Conservation (phyloP, 2,797 vertebrate genomes). For the Pantherophis alleghaniensis region DNA sequence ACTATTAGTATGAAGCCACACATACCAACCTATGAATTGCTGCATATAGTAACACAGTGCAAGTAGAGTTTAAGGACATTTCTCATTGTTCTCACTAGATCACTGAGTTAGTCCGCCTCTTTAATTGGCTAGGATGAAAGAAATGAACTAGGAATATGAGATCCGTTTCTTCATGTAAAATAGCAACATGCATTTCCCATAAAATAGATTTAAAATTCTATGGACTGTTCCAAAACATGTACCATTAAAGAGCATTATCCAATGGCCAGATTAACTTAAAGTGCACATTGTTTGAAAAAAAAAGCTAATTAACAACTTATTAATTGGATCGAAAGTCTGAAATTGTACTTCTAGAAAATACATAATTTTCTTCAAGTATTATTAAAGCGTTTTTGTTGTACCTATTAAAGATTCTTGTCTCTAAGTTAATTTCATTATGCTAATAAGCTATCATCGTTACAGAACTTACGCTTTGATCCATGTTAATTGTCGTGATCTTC, state of each 20-base stretch:
- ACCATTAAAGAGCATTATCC: slow-evolving; percentile 70
- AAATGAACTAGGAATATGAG: slow-evolving; percentile 56
- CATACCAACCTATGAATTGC: slow-evolving; percentile 30
- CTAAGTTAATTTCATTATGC: slow-evolving; percentile 99
- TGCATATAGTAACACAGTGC: slow-evolving; percentile 42
- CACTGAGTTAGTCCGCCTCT: slow-evolving; percentile 48
- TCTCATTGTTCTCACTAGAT: slow-evolving; percentile 45
- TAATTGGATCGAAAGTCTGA: slow-evolving; percentile 97
- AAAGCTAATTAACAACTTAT: slow-evolving; percentile 96
- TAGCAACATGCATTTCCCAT: slow-evolving; percentile 55
- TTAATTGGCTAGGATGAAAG: slow-evolving; percentile 57
- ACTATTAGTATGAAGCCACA: slow-evolving; percentile 35
- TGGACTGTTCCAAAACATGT: slow-evolving; percentile 32
- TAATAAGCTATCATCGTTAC: slow-evolving; percentile 98
- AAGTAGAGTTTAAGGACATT: slow-evolving; percentile 52
- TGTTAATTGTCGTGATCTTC: slow-evolving; percentile 99
- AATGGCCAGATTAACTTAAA: slow-evolving; percentile 79
- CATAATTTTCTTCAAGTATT: slow-evolving; percentile 98
- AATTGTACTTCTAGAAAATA: slow-evolving; percentile 98
- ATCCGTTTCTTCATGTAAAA: slow-evolving; percentile 58
- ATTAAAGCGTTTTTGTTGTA: slow-evolving; percentile 96
- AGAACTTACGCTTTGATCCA: slow-evolving; percentile 98
- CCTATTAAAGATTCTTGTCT: slow-evolving; percentile 99
- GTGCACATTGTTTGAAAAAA: slow-evolving; percentile 79
- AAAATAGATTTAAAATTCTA: slow-evolving; percentile 53